Evolutionary conservation across 1,140 invertebrate species (phyloP), one percentile per base, ranked within the genome.

Genomic region (Melanaphis sacchari): DNA sequence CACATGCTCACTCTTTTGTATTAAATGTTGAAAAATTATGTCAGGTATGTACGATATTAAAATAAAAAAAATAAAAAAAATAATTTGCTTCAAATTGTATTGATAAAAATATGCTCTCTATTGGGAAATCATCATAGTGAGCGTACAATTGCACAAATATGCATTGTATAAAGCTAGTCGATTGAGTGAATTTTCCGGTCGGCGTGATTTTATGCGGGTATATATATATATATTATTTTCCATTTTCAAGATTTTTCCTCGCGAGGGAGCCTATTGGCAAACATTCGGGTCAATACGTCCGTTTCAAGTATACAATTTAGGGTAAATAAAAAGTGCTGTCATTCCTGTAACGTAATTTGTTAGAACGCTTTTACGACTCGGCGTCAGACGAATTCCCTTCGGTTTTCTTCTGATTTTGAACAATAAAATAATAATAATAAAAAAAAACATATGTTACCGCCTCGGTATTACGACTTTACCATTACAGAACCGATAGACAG

Each of bases 241-340:
- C 5, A 8, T 84, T 84, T 40, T 84, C 82, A 24, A 24, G 40
- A 84, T 84, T 84, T 84, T 84, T 84, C 1, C 38, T 40, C 1
- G 11, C 9, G 11, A 84, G 24, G 38, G 82, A 49, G 87, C 46
- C 41, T 89, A 84, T 49, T 52, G 87, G 87, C 43, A 89, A 89
- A 49, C 46, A 89, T 89, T 89, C 87, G 22, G 46, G 43, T 49
- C 87, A 89, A 49, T 89, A 89, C 43, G 87, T 89, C 87, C 87
- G n/a, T 49, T 89, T 89, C 43, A 36, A 49, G n/a, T 49, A 89
- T 49, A 89, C 15, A 52, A 36, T 89, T 49, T 89, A 84, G 38
- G 24, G 24, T 84, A 40, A 40, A 87, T 87, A 87, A 87, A 87
- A 43, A 87, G 41, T n/a, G 36, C 46, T 90, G 88, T 90, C 88